Conservation (phyloP, 2,888 invertebrate genomes). For the Ptilodon capucinus region DNA sequence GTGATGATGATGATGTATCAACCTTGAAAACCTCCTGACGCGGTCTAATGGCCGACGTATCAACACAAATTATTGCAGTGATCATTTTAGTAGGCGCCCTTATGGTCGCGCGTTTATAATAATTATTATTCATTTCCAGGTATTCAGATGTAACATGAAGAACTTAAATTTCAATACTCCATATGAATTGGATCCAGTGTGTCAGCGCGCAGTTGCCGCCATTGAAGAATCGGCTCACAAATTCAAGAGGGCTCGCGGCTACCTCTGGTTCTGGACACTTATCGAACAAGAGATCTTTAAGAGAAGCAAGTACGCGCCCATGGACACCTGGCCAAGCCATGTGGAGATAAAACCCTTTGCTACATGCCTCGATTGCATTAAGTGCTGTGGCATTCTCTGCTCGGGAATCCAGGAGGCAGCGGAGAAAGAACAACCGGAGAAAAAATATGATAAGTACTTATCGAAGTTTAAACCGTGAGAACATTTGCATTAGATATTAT, state of each 20-base stretch:
- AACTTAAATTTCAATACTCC: slow-evolving; percentile 59
- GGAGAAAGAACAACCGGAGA: background rate
- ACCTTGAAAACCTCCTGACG: too few relatives aligned
- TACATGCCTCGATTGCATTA: slow-evolving; percentile 31
- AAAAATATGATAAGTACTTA: background rate
- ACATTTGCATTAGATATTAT: too few relatives aligned
- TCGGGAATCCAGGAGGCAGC: background rate
- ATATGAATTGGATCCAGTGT: slow-evolving; percentile 50
- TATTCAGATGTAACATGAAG: slow-evolving; percentile 68
- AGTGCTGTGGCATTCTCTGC: slow-evolving; percentile 39
- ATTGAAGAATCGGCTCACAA: slow-evolving; percentile 48
- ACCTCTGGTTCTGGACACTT: slow-evolving; percentile 54
- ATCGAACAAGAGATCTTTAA: slow-evolving; percentile 52
- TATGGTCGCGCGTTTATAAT: too few relatives aligned
- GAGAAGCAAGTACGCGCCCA: slow-evolving; percentile 42
- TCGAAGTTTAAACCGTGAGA: background rate
- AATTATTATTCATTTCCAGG: slow-evolving; percentile 39
- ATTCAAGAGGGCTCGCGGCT: slow-evolving; percentile 48
- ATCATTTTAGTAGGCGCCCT: too few relatives aligned
- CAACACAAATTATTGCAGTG: too few relatives aligned
- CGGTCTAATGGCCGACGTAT: too few relatives aligned
- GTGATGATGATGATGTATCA: too few relatives aligned
- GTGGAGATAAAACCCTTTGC: slow-evolving; percentile 26
- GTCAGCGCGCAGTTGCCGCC: slow-evolving; percentile 54
- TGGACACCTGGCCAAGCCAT: slow-evolving; percentile 49